Evolutionary conservation across 2,888 invertebrate genomes (phyloP).

Genomic region (Orchesella flavescens): DNA sequence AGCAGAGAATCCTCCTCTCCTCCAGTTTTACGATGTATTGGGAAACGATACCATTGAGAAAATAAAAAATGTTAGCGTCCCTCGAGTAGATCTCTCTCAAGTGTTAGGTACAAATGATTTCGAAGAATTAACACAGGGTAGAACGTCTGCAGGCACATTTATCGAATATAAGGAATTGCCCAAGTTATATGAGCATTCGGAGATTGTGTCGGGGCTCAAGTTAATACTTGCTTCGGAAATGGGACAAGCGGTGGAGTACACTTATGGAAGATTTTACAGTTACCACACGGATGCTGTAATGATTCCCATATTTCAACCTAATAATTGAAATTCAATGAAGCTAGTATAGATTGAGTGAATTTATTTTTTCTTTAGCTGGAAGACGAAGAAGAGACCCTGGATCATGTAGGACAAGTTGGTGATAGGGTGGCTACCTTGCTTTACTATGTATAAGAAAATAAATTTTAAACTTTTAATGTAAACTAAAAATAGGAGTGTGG

Average conservation of each 20-base stretch:
- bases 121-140: background rate
- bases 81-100: background rate
- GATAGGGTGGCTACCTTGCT: conserved; percentile 9
- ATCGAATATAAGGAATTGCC: background rate
- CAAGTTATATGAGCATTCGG: background rate
- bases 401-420: background rate
- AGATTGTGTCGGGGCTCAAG: conserved; percentile 3
- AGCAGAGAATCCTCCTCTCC: conserved; percentile 20
- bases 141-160: background rate
- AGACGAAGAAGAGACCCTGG: background rate
- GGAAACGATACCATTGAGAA: background rate
- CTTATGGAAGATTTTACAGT: conserved; percentile 18
- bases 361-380: background rate
- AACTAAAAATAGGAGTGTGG: background rate
- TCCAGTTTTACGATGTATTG: conserved; percentile 34
- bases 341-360: too few relatives aligned
- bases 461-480: background rate
- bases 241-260: conserved; percentile 14
- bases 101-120: background rate
- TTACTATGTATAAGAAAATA: conserved; percentile 6
- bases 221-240: background rate
- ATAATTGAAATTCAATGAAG: background rate
- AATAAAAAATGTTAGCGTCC: background rate
- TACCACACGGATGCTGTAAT: background rate
- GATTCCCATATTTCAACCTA: background rate